Evolutionary conservation across 1,140 invertebrate genomes (phyloP), one percentile per base, ranked within the genome.

Genomic region (Akabosia matsudoensis): DNA sequence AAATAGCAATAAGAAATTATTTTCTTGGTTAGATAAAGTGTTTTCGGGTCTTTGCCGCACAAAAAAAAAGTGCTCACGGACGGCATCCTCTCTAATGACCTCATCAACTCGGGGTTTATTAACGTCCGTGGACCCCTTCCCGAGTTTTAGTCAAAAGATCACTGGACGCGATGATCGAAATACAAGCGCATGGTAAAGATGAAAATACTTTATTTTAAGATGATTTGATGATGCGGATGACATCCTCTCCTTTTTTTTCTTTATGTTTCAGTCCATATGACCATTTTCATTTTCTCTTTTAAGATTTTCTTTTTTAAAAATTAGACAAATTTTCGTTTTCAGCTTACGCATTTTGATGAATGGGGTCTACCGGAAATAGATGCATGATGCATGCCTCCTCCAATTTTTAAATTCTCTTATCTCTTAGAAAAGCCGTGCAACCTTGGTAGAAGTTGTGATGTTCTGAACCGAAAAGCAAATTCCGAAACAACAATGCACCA

Each of bases 51-150:
- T 77, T 77, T 77, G 56, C 71, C 76, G 76, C 70, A 73, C 51
- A 67, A 16, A 45, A n/a, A n/a, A n/a, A 31, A 31, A 73, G 70
- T 74, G 70, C 76, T 77, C 76, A 77, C 76, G 72, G 76, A 71
- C 76, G 76, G 76, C 52, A 77, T 61, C 72, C 72, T 77, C 33
- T 7, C 24, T 74, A 33, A 34, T 24, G 64, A 33, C 54, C 14
- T 77, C 76, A 28, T 77, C 54, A 64, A 74, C 67, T 77, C 70
- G 76, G 76, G 76, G 76, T 77, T 77, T 77, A 77, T 77, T 77
- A 51, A 77, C 76, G 76, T 54, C 76, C 72, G 76, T 77, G 76
- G 76, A 77, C 76, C 76, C 76, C 76, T 77, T 77, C 76, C 76
- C 76, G 52, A 77, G 67, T 33, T 70, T 77, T 61, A 13, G 33